Conservation (phyloP, 1,140 invertebrate genomes). For the Archivesica marissinica region DNA sequence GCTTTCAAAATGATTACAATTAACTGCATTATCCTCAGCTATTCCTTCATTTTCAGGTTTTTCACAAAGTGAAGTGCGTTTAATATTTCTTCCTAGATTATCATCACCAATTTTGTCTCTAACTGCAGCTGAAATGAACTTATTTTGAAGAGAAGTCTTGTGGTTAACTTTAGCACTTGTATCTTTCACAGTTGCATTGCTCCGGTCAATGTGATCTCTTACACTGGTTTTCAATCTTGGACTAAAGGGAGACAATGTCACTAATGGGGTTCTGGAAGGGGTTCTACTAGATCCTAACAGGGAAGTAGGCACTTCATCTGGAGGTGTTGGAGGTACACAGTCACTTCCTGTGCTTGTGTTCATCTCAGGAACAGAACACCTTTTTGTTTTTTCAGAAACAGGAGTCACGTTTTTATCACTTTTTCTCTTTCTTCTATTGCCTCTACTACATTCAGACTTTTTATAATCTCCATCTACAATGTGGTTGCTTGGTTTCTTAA, state of each 20-base stretch:
- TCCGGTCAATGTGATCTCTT: neutral
- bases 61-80: neutral
- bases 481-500: neutral
- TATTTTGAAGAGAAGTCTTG: neutral
- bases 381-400: neutral
- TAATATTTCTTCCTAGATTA: neutral
- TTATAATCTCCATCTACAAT: neutral
- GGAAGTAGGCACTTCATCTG: slow-evolving; percentile 50
- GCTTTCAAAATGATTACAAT: neutral
- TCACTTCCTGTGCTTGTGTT: slow-evolving; percentile 71
- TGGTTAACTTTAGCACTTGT: no score
- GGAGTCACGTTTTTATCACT: neutral
- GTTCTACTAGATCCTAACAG: neutral
- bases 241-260: slow-evolving; percentile 29
- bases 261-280: neutral
- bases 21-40: neutral
- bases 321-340: slow-evolving; percentile 78
- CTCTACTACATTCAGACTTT: neutral
- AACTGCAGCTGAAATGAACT: neutral
- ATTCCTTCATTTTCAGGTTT: neutral
- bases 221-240: slow-evolving; percentile 28
- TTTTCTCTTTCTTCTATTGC: slow-evolving; percentile 9
- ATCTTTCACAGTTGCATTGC: neutral
- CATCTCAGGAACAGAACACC: neutral
- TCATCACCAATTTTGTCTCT: neutral